phyloP scores from a whole-genome alignment of 2,113 vertebrate genomes.

The Sorex araneus region DNA sequence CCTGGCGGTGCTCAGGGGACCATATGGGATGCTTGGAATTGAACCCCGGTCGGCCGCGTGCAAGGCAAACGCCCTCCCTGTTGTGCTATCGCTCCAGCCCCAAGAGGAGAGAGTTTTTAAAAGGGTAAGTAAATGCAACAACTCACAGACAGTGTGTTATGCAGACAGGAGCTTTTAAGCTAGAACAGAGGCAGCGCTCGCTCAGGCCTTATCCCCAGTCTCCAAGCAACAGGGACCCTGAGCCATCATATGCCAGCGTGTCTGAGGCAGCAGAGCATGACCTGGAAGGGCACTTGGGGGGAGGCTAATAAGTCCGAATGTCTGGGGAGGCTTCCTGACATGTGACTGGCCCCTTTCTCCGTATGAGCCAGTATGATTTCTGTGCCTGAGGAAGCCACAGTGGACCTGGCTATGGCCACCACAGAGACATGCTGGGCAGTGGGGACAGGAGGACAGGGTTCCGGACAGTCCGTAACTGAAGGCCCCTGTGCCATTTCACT shows the following conservation, averaged over 20 bases:
- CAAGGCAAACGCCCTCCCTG: too few species aligned
- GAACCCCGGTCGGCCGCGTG: too few species aligned
- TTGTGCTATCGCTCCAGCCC: too few species aligned
- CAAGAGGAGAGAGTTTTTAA: neutral
- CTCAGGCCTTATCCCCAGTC: neutral
- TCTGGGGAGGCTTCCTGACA: neutral
- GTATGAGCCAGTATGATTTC: neutral
- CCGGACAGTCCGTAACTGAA: neutral
- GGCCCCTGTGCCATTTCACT: neutral
- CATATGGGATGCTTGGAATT: too few species aligned
- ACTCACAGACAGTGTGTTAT: neutral
- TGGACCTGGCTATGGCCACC: neutral
- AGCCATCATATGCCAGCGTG: too few species aligned
- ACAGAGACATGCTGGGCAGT: neutral
- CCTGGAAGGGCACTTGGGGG: too few species aligned
- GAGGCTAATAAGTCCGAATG: neutral
- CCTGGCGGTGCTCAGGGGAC: too few species aligned
- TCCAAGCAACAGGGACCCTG: neutral
- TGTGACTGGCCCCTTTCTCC: neutral
- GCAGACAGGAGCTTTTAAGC: neutral
- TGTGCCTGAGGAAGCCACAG: neutral
- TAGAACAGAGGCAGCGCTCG: neutral
- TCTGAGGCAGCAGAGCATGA: neutral
- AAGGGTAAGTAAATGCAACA: neutral
- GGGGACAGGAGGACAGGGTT: too few species aligned